Conservation (phyloP, 1,140 invertebrate genomes). For the Orchesella cincta region DNA sequence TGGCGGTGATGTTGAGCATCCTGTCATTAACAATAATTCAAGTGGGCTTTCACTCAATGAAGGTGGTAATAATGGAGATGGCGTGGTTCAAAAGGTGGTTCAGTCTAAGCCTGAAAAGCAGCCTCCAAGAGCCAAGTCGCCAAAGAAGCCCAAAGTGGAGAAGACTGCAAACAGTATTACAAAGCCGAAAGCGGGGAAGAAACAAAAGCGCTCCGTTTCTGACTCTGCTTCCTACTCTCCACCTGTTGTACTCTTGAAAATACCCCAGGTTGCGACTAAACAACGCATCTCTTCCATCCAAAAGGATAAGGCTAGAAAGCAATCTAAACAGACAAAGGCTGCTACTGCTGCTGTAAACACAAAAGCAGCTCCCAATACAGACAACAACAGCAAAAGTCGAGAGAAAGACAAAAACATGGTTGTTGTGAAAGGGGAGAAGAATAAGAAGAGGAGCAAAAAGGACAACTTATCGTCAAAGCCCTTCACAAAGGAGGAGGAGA, state of each 20-base stretch:
- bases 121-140: not conserved
- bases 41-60: too few species aligned
- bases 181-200: slow-evolving; percentile 15
- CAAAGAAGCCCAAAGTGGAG: not conserved
- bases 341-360: too few species aligned
- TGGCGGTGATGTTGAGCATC: too few species aligned
- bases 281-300: too few species aligned
- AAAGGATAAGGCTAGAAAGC: not conserved
- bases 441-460: not conserved
- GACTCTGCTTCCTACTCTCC: not conserved
- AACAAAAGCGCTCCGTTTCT: not conserved
- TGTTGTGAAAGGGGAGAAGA: not conserved
- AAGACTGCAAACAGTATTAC: slow-evolving; percentile 21
- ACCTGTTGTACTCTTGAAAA: slow-evolving; percentile 25
- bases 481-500: not conserved
- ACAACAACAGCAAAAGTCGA: not conserved
- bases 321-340: not conserved
- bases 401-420: not conserved
- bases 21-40: too few species aligned
- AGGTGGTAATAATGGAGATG: too few species aligned
- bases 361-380: not conserved
- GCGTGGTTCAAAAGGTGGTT: too few species aligned
- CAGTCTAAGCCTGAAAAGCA: too few species aligned
- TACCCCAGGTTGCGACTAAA: not conserved
- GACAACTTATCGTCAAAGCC: not conserved